Conservation (phyloP, 2,113 vertebrate species). For the Pandion haliaetus region DNA sequence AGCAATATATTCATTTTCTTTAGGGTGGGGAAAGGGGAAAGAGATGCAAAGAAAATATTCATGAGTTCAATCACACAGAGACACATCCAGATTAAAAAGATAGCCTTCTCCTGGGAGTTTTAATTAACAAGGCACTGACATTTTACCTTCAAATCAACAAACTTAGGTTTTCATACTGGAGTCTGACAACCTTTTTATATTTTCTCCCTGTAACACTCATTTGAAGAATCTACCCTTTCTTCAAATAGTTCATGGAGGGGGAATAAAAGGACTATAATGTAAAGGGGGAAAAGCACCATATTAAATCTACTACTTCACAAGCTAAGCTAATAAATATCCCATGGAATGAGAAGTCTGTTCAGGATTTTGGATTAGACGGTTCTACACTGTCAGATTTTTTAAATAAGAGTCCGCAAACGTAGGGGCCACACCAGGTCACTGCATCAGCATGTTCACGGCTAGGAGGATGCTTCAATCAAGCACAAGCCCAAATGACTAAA, state of each 20-base stretch:
- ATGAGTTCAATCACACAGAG: not conserved
- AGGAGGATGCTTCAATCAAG: constrained; percentile 57
- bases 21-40: not conserved
- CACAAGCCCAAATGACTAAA: constrained; percentile 30
- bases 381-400: not conserved
- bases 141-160: constrained; percentile 8
- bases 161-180: not conserved
- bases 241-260: not conserved
- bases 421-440: not conserved
- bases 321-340: not conserved
- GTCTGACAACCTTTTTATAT: not conserved
- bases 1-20: not conserved
- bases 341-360: accelerated
- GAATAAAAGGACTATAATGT: not conserved
- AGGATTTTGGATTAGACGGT: not conserved
- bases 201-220: not conserved
- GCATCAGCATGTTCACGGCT: not conserved
- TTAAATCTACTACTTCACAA: not conserved
- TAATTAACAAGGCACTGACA: not conserved
- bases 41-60: not conserved
- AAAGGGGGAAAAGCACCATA: not conserved
- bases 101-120: not conserved
- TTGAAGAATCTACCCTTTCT: not conserved
- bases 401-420: not conserved
- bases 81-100: not conserved